Percentiles rank a stretch among this genome's conserved stretches.
Evolutionary conservation across 2,797 vertebrate genomes (phyloP).

Genomic region (Eospalax fontanierii): DNA sequence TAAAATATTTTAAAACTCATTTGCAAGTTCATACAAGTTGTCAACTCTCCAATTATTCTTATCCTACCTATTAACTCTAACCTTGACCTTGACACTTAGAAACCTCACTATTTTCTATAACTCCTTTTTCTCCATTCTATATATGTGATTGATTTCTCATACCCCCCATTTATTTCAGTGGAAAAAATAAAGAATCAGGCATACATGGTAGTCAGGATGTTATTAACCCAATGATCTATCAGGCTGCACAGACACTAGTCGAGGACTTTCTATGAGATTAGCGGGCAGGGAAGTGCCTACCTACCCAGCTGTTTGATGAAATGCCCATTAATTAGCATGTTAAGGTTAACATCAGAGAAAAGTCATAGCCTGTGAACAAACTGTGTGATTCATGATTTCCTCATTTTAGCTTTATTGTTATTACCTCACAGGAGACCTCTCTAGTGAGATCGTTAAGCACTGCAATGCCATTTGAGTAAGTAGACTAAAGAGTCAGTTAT

Average conservation of each 20-base stretch:
- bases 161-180: constrained; percentile 7
- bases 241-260: background rate
- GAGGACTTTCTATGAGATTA: constrained; percentile 24
- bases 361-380: constrained; percentile 61
- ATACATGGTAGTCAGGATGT: background rate
- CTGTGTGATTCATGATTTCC: constrained; percentile 82
- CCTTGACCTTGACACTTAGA: constrained; percentile 26
- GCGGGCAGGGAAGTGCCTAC: constrained; percentile 35
- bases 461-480: constrained; percentile 78
- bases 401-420: constrained; percentile 82
- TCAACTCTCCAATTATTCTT: constrained; percentile 6
- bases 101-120: background rate
- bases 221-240: constrained; percentile 17
- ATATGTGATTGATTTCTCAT: constrained; percentile 16
- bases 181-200: constrained; percentile 50
- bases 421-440: constrained; percentile 80
- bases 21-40: constrained; percentile 3
- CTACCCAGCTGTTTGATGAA: constrained; percentile 69
- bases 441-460: constrained; percentile 75
- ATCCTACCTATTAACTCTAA: constrained; percentile 38
- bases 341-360: constrained; percentile 68
- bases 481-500: constrained; percentile 61
- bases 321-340: constrained; percentile 74
- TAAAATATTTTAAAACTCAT: background rate
- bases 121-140: constrained; percentile 11